These are phyloP conservation scores for Pyrgus malvae DNA, from an alignment of 2,888 invertebrate species.

Conservation along the genomic window DNA sequence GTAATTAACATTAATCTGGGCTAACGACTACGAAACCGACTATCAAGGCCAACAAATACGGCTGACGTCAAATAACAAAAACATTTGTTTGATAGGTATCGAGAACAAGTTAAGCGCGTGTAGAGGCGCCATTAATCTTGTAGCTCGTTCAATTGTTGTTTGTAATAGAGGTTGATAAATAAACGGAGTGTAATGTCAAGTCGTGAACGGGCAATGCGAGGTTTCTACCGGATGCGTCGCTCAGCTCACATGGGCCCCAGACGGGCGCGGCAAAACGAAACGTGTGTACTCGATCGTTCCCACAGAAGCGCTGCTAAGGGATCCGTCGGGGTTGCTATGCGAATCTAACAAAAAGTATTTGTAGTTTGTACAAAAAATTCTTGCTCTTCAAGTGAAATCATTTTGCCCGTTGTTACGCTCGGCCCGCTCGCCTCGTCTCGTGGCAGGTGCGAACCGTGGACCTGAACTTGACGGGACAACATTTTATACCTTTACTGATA, in stretches of 20 bases:
- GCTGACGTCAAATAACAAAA: constrained; percentile 23
- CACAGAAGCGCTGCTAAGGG: constrained; percentile 68
- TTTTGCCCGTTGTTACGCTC: constrained; percentile 44
- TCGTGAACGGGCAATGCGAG: constrained; percentile 47
- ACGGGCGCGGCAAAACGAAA: constrained; percentile 64
- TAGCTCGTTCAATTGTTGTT: too few species aligned
- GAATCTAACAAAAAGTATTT: constrained; percentile 68
- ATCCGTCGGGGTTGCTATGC: constrained; percentile 72
- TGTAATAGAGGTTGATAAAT: constrained; percentile 54
- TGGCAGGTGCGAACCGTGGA: constrained; percentile 62
- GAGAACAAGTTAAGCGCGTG: constrained; percentile 34
- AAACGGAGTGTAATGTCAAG: constrained; percentile 49
- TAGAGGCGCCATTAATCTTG: constrained; percentile 45
- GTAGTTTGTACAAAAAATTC: constrained; percentile 57
- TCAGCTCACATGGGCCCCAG: constrained; percentile 73
- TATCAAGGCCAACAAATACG: constrained; percentile 20
- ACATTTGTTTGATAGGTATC: constrained; percentile 30
- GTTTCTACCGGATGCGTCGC: constrained; percentile 65
- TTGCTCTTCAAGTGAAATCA: constrained; percentile 42
- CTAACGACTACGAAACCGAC: constrained; percentile 24
- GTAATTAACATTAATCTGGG: constrained; percentile 21
- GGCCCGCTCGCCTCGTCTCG: constrained; percentile 32
- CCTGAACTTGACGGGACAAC: constrained; percentile 65
- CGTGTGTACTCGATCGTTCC: constrained; percentile 61
- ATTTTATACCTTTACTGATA: constrained; percentile 46